These are phyloP conservation scores for Halictus rubicundus DNA, from an alignment of 1,140 invertebrate genomes.

Conservation along the genomic window DNA sequence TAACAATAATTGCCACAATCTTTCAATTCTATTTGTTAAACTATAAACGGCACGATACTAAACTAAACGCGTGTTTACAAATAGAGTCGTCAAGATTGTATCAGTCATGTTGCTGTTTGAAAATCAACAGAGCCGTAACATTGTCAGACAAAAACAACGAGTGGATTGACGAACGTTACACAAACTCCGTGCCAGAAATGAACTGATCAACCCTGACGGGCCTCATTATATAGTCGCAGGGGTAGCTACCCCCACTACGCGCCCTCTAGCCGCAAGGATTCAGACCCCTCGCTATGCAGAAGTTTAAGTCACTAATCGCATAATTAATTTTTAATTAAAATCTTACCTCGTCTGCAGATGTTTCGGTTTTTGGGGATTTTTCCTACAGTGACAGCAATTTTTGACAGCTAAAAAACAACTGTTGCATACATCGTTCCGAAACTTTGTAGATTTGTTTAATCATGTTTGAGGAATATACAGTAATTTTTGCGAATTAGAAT, in stretches of 20 bases:
- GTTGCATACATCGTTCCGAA: too few relatives aligned
- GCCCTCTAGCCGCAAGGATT: fast-evolving
- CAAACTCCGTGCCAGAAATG: not conserved
- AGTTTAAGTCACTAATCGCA: not conserved
- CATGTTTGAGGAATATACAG: too few relatives aligned
- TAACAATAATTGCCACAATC: too few relatives aligned
- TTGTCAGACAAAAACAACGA: not conserved
- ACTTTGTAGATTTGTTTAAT: too few relatives aligned
- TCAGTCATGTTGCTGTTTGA: not conserved
- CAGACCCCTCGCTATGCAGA: fast-evolving
- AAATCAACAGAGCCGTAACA: not conserved
- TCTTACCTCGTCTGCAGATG: too few relatives aligned
- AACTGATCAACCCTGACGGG: not conserved
- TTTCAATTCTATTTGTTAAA: too few relatives aligned
- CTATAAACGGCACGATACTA: not conserved
- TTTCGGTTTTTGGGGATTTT: too few relatives aligned
- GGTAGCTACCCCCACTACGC: not conserved
- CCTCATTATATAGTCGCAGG: not conserved
- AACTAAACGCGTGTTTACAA: slow-evolving; percentile 1
- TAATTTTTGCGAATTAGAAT: too few relatives aligned
- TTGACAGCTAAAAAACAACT: too few relatives aligned
- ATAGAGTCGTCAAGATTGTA: not conserved
- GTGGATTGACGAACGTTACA: not conserved
- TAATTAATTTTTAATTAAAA: too few relatives aligned
- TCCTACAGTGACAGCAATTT: too few relatives aligned